phyloP scores from a whole-genome alignment of 2,113 vertebrate genomes.

The Xenopus tropicalis region UCB_Xtro_10.0 CM004448.2:66374501-66375000 shows the following conservation, averaged over 20 bases:
- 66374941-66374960: neutral
- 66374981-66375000: neutral
- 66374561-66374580: slow-evolving; percentile 3
- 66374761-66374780: slow-evolving; percentile 36
- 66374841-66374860: slow-evolving; percentile 28
- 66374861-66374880: slow-evolving; percentile 15
- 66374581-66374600: slow-evolving; percentile 16
- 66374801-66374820: slow-evolving; percentile 35
- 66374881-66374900: slow-evolving; percentile 24
- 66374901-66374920: slow-evolving; percentile 1
- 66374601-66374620: slow-evolving; percentile 18
- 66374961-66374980: neutral
- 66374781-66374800: slow-evolving; percentile 35
- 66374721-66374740: slow-evolving; percentile 33
- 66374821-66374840: slow-evolving; percentile 29
- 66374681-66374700: slow-evolving; percentile 35
- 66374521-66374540: neutral
- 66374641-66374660: slow-evolving; percentile 23
- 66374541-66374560: neutral
- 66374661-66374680: slow-evolving; percentile 17
- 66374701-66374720: slow-evolving; percentile 32
- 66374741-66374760: slow-evolving; percentile 34
- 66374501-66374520: neutral
- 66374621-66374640: slow-evolving; percentile 35
- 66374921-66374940: slow-evolving; percentile 11